Conservation (phyloP, 2,113 vertebrate species). For the Pitta sordida region DNA sequence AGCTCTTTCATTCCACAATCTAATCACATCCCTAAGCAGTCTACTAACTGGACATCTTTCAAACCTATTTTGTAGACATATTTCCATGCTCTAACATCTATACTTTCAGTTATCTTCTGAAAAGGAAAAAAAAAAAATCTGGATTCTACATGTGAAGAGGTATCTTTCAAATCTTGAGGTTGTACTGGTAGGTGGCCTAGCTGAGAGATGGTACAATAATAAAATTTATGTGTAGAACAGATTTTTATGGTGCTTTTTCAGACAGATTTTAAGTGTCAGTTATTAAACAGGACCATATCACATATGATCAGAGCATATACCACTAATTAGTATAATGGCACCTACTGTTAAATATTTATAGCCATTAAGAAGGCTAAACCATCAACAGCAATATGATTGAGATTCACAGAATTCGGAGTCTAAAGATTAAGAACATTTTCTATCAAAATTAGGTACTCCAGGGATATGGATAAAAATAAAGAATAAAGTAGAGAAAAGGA, state of each 20-base stretch:
- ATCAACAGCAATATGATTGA: not conserved
- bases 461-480: not conserved
- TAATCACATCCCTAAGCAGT: not conserved
- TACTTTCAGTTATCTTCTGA: not conserved
- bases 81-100: not conserved
- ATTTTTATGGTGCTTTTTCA: not conserved
- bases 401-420: not conserved
- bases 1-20: not conserved
- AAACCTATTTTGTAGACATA: not conserved
- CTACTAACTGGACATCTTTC: not conserved
- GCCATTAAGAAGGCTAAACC: not conserved
- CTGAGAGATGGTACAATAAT: not conserved
- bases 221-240: not conserved
- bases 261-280: not conserved
- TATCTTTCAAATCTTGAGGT: not conserved
- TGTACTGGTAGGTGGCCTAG: not conserved
- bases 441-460: not conserved
- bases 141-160: not conserved
- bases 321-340: conserved; percentile 7
- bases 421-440: not conserved
- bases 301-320: not conserved
- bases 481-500: not conserved
- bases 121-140: not conserved
- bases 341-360: conserved; percentile 22
- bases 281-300: not conserved